Evolutionary conservation across 2,113 vertebrate genomes (phyloP).

Genomic region (Pipra filicauda): DNA sequence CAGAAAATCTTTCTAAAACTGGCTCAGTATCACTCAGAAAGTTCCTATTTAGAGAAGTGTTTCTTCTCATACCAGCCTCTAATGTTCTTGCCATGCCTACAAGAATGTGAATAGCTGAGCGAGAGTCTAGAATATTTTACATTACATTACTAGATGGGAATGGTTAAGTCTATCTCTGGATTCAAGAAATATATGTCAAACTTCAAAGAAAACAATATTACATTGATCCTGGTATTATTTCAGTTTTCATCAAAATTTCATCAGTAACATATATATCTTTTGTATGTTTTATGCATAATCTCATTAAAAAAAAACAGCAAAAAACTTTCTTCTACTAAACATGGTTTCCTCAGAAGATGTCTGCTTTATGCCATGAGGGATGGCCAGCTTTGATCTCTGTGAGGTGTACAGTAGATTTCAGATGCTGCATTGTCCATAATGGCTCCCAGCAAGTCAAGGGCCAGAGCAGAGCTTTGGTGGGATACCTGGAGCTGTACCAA

Average conservation of each 20-base stretch:
- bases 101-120: not conserved
- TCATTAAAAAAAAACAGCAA: not conserved
- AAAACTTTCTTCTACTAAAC: not conserved
- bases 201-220: not conserved
- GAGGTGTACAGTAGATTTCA: not conserved
- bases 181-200: not conserved
- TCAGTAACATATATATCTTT: not conserved
- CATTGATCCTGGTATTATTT: not conserved
- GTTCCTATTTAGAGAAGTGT: not conserved
- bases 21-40: not conserved
- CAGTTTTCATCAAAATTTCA: not conserved
- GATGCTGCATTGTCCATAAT: not conserved
- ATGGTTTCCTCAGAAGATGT: not conserved
- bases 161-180: not conserved
- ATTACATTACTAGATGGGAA: not conserved
- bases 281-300: not conserved
- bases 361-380: not conserved
- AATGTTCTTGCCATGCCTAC: not conserved
- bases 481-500: not conserved
- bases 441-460: not conserved
- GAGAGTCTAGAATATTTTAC: not conserved
- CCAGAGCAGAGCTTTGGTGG: not conserved
- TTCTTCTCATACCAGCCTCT: not conserved
- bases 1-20: not conserved
- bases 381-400: not conserved